Percentiles rank a stretch among this genome's conserved stretches.
phyloP scores from a whole-genome alignment of 2,113 vertebrate genomes.

The Petroica traversi region DNA sequence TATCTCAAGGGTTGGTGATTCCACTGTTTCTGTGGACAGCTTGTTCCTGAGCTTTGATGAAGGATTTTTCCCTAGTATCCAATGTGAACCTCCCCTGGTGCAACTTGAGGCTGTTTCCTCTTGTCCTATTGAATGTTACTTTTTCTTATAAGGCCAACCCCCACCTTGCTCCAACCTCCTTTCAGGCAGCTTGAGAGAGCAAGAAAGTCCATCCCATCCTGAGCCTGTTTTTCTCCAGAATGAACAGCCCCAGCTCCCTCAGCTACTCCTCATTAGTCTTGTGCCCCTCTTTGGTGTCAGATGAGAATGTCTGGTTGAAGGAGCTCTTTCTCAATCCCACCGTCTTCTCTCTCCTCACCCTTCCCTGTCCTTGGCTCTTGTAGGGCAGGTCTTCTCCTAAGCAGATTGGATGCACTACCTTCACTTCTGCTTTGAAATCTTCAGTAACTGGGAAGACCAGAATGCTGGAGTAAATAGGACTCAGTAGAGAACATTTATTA shows the following conservation, averaged over 20 bases:
- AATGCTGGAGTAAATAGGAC: background rate
- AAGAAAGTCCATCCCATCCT: background rate
- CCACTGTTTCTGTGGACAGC: background rate
- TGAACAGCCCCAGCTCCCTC: background rate
- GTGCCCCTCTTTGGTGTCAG: background rate
- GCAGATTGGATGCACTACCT: background rate
- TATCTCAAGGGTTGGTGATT: background rate
- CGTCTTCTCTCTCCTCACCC: background rate
- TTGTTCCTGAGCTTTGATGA: background rate
- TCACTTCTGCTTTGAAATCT: background rate
- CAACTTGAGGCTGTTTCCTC: background rate
- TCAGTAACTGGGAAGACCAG: background rate
- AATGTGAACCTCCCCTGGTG: background rate
- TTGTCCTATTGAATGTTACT: background rate
- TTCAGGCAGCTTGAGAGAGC: background rate
- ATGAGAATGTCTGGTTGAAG: background rate
- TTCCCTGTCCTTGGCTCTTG: background rate
- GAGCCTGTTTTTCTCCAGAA: background rate
- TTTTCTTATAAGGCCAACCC: background rate
- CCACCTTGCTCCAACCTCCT: background rate
- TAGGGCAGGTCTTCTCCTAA: background rate
- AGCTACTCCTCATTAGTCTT: background rate
- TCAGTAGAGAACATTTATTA: background rate
- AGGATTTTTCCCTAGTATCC: background rate
- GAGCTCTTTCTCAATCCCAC: background rate